These are phyloP conservation scores for Cephalophus harveyi DNA, from an alignment of 2,113 vertebrate genomes.

Conservation along the genomic window DNA sequence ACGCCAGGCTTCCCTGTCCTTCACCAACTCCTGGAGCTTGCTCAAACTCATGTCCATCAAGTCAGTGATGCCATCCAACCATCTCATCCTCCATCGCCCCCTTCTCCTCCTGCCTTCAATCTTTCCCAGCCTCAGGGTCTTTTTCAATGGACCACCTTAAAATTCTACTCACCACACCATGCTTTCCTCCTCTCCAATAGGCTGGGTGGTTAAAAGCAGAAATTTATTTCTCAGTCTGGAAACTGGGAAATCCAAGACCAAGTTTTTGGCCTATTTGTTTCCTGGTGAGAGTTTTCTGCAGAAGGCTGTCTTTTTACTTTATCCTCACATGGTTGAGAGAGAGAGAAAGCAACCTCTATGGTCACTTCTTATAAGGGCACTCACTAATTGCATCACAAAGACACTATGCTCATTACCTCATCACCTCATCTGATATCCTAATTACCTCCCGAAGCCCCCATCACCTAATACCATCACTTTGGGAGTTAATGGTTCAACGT, in stretches of 20 bases:
- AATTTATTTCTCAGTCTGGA: not conserved
- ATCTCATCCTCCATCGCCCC: accelerated
- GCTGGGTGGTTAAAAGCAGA: not conserved
- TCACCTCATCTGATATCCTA: not conserved
- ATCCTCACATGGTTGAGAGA: not conserved
- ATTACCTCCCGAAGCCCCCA: not conserved
- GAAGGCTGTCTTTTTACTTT: not conserved
- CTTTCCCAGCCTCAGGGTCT: not conserved
- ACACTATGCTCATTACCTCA: not conserved
- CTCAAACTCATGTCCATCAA: not conserved
- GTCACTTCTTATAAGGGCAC: not conserved
- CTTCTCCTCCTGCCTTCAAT: not conserved
- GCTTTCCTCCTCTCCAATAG: not conserved
- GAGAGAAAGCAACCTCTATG: not conserved
- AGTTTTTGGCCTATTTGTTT: not conserved
- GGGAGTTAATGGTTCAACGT: not conserved
- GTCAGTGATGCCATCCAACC: not conserved
- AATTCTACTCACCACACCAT: not conserved
- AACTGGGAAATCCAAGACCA: not conserved
- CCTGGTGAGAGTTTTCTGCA: not conserved
- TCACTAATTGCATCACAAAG: not conserved
- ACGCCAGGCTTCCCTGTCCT: not conserved
- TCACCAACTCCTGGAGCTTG: not conserved
- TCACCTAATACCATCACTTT: not conserved
- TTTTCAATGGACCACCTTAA: not conserved